Conservation (phyloP, 2,888 invertebrate species). For the Parasteatoda lunata region DNA sequence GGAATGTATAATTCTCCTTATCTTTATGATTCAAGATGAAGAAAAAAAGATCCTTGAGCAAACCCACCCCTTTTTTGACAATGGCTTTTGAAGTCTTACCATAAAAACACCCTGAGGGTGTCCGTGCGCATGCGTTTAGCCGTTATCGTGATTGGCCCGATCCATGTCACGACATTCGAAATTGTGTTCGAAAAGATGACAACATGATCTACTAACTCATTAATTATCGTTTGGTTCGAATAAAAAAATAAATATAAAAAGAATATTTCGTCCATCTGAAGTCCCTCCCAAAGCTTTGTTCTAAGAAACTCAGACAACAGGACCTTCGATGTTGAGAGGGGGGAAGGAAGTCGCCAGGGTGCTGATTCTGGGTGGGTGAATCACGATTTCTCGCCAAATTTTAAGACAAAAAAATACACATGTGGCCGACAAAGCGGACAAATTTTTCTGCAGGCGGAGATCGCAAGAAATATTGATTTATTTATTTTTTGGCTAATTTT, state of each 20-base stretch:
- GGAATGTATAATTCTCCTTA: conserved; percentile 8
- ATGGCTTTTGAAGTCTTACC: conserved; percentile 1
- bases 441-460: conserved; percentile 12
- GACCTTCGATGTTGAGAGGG: background rate
- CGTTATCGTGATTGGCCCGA: conserved; percentile 38
- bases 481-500: conserved; percentile 26
- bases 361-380: conserved; percentile 17
- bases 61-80: conserved; percentile 24
- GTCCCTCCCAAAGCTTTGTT: conserved; percentile 21
- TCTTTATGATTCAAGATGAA: background rate
- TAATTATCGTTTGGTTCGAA: conserved; percentile 53
- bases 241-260: conserved; percentile 8
- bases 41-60: background rate
- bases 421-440: conserved; percentile 26
- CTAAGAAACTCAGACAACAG: conserved; percentile 4
- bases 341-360: background rate
- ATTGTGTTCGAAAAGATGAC: conserved; percentile 58
- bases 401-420: conserved; percentile 11
- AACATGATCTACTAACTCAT: conserved; percentile 58
- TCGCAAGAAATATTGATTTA: conserved; percentile 22
- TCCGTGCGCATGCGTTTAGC: conserved; percentile 29
- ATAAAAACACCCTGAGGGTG: conserved; percentile 18
- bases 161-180: conserved; percentile 49
- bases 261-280: conserved; percentile 24
- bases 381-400: conserved; percentile 51